Evolutionary conservation across 2,888 invertebrate species (phyloP).

Genomic region (Hydraecia micacea): DNA sequence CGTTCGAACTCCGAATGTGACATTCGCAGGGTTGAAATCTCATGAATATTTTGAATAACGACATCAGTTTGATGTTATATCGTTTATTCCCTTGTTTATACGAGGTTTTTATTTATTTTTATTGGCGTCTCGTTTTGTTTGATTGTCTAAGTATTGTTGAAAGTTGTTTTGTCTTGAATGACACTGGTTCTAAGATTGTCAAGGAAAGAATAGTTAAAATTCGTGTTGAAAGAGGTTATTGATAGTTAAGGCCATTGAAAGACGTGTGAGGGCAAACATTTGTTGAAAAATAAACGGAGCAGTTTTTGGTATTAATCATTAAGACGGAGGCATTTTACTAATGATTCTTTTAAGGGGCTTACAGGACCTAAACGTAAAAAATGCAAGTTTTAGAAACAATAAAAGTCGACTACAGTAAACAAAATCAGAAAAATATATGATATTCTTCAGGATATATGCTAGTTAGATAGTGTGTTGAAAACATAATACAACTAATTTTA

Average conservation of each 20-base stretch:
- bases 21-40: constrained; percentile 58
- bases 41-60: constrained; percentile 69
- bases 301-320: not conserved
- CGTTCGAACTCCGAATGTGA: constrained; percentile 42
- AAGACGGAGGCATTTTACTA: not conserved
- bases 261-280: not conserved
- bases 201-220: not conserved
- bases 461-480: too few relatives aligned
- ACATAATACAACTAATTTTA: too few relatives aligned
- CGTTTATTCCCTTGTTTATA: constrained; percentile 39
- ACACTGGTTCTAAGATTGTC: not conserved
- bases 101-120: constrained; percentile 48
- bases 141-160: constrained; percentile 26
- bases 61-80: constrained; percentile 51
- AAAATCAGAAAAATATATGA: too few relatives aligned
- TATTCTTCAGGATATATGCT: too few relatives aligned
- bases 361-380: too few relatives aligned
- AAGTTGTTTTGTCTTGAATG: constrained; percentile 20
- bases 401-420: too few relatives aligned
- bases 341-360: not conserved
- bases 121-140: constrained; percentile 22
- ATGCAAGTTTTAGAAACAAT: too few relatives aligned
- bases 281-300: not conserved
- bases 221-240: not conserved
- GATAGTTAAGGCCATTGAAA: not conserved